Percentiles rank a stretch among this genome's conserved stretches.
Evolutionary conservation across 2,113 vertebrate species (phyloP).

Genomic region (Lophochroa leadbeateri): DNA sequence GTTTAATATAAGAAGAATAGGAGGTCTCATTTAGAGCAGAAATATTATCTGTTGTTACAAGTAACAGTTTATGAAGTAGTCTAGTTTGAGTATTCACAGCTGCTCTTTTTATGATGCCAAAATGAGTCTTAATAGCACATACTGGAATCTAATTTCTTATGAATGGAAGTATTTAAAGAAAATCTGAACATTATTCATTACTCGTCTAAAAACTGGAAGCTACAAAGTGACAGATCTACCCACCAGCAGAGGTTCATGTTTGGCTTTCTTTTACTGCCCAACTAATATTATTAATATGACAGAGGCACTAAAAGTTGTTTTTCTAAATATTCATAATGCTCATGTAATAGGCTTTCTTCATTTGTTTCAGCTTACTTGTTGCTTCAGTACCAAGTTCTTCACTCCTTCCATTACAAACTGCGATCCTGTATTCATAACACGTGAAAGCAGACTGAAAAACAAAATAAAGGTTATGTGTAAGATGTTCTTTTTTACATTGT

Average conservation of each 20-base stretch:
- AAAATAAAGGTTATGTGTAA: background rate
- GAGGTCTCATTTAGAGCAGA: background rate
- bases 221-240: background rate
- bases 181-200: background rate
- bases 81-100: background rate
- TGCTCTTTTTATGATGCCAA: background rate
- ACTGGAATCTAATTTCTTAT: background rate
- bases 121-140: background rate
- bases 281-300: background rate
- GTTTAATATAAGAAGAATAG: background rate
- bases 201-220: background rate
- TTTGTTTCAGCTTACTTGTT: conserved; percentile 84
- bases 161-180: background rate
- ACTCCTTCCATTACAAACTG: conserved; percentile 99
- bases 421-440: conserved; percentile 97
- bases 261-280: background rate
- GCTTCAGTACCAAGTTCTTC: conserved; percentile 97
- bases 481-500: background rate
- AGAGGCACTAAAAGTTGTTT: background rate
- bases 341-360: background rate
- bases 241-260: background rate
- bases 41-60: background rate
- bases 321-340: background rate
- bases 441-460: conserved; percentile 88
- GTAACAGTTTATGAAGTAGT: background rate